Base-by-base conservation (phyloP, 2,113 vertebrate genomes). In the Uria aalge region DNA sequence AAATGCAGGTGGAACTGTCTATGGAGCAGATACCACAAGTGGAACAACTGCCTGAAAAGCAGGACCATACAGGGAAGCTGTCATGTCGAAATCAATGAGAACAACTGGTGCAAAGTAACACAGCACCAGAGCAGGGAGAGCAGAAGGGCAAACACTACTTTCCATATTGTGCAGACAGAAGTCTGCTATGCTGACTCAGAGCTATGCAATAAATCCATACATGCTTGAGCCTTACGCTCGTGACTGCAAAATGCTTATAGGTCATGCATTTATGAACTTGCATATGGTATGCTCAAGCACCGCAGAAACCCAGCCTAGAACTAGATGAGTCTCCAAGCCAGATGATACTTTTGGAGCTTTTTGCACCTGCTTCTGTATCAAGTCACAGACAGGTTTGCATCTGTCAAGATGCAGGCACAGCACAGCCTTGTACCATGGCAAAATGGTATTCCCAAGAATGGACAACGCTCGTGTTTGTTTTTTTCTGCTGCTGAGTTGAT, bases 391-490 rank as follows among this genome's bases (percentile, higher is more conserved):
- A 50, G 74, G 41, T 52, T 36, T 57, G 36, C 41, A 56, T 24
- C 60, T 73, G 60, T 88, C 55, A 68, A 52, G 55, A 67, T 40
- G 34, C n/a, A 34, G 59, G 53, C 17, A 41, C 32, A 56, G 60
- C 36, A 50, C 7, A 74, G 29, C 16, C 57, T 40, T 29, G 11
- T 69, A 81, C 43, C 3, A 5, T 13, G 12, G 47, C 9, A 68
- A 83, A 62, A 73, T 5, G 5, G 15, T 4, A 1, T 60, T 72
- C 55, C 41, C 47, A 62, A 45, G 40, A 76, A 48, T 3, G 41
- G 47, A 43, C 29, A 50, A 36, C 0, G 10, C 29, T 67, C 23
- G 2, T 5, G 21, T 38, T 38, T 72, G n/a, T 0, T 5, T 10
- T 36, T 90, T 50, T 7, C 40, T 82, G 64, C n/a, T 91, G 53